These are phyloP conservation scores for Nyctibius grandis DNA, from an alignment of 2,797 vertebrate species.

Conservation along the genomic window DNA sequence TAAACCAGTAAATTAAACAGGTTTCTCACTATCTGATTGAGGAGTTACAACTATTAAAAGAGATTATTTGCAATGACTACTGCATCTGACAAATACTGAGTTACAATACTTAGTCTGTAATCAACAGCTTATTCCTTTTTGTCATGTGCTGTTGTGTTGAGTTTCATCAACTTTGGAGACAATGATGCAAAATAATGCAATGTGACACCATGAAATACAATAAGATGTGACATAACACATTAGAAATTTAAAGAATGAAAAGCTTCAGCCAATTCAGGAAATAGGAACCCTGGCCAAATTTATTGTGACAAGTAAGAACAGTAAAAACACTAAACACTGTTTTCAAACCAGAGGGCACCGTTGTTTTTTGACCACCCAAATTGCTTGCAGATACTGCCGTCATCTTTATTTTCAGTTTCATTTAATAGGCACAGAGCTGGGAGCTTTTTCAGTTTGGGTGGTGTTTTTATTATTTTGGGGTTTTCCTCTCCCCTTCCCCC, in stretches of 20 bases:
- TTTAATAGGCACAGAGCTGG: neutral
- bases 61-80: neutral
- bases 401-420: slow-evolving; percentile 50
- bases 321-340: slow-evolving; percentile 29
- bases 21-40: neutral
- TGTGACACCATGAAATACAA: slow-evolving; percentile 30
- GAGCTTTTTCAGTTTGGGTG: neutral
- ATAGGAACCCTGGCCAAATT: slow-evolving; percentile 28
- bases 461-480: neutral
- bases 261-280: slow-evolving; percentile 46
- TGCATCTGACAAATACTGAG: neutral
- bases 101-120: neutral
- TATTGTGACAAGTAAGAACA: slow-evolving; percentile 47
- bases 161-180: slow-evolving; percentile 23
- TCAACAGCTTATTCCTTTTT: slow-evolving; percentile 1
- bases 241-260: slow-evolving; percentile 62
- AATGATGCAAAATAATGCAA: slow-evolving; percentile 10
- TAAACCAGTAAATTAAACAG: neutral
- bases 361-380: slow-evolving; percentile 45
- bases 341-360: slow-evolving; percentile 55
- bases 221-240: slow-evolving; percentile 50
- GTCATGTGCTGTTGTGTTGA: slow-evolving; percentile 24
- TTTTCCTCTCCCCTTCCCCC: neutral
- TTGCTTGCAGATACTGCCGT: slow-evolving; percentile 41
- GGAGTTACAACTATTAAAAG: neutral